Evolutionary conservation across 2,888 invertebrate genomes (phyloP).

Genomic region (Stratiomys singularior): DNA sequence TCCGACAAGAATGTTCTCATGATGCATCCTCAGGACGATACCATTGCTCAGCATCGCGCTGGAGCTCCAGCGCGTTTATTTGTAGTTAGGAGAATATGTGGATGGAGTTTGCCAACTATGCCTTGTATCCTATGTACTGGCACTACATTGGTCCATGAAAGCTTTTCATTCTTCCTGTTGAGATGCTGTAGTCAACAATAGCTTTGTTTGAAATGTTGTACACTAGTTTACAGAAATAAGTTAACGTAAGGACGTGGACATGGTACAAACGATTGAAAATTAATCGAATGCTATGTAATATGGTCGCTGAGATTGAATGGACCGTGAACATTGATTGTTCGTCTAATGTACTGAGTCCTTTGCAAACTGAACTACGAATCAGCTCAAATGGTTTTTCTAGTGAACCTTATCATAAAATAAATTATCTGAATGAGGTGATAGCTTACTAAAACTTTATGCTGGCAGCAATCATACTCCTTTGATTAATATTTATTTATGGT

Average conservation of each 20-base stretch:
- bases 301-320: too few relatives aligned
- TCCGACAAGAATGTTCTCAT: slow-evolving; percentile 18
- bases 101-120: neutral
- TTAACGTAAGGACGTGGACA: neutral
- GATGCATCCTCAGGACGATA: slow-evolving; percentile 13
- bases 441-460: too few relatives aligned
- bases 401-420: too few relatives aligned
- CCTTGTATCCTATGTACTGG: neutral
- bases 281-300: neutral
- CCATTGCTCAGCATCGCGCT: neutral
- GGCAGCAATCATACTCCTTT: too few relatives aligned
- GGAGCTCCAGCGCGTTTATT: too few relatives aligned
- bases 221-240: slow-evolving; percentile 1
- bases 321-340: too few relatives aligned
- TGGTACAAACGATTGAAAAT: neutral
- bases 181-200: neutral
- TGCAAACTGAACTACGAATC: too few relatives aligned
- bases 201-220: neutral
- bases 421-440: too few relatives aligned
- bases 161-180: slow-evolving; percentile 5
- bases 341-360: too few relatives aligned
- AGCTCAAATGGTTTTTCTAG: too few relatives aligned
- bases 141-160: slow-evolving; percentile 3
- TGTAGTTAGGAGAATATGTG: neutral
- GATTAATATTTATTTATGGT: too few relatives aligned